Conservation (phyloP, 2,888 invertebrate species). For the Lepeophtheirus nordmannii region DNA sequence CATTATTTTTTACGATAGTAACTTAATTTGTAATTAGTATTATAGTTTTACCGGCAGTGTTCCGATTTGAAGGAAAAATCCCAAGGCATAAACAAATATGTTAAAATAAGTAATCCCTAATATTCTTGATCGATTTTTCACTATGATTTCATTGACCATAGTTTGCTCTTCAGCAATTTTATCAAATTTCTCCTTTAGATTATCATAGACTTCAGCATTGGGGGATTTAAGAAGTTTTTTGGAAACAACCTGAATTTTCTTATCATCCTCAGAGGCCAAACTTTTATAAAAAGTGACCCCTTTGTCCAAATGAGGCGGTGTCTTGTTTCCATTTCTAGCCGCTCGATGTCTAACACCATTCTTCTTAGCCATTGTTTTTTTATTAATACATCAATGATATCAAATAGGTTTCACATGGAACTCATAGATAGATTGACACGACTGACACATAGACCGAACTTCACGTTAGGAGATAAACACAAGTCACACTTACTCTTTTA, state of each 20-base stretch:
- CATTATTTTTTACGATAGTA: too few relatives aligned
- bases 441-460: neutral
- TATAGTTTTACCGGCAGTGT: conserved; percentile 18
- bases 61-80: conserved; percentile 22
- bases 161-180: neutral
- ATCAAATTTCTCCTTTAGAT: conserved; percentile 8
- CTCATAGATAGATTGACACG: neutral
- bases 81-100: conserved; percentile 18
- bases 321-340: neutral
- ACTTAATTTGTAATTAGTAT: too few relatives aligned
- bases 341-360: neutral
- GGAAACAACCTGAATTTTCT: conserved; percentile 9
- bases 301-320: too few relatives aligned
- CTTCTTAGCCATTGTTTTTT: neutral
- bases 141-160: neutral
- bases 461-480: neutral
- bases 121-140: neutral
- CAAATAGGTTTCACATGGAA: neutral
- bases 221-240: neutral
- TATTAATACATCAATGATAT: too few relatives aligned
- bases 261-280: neutral
- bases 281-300: neutral
- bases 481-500: neutral
- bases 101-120: conserved; percentile 19
- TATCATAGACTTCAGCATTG: neutral